These are phyloP conservation scores for Orientallactaga sibirica DNA, from an alignment of 2,797 vertebrate genomes.

Conservation along the genomic window DNA sequence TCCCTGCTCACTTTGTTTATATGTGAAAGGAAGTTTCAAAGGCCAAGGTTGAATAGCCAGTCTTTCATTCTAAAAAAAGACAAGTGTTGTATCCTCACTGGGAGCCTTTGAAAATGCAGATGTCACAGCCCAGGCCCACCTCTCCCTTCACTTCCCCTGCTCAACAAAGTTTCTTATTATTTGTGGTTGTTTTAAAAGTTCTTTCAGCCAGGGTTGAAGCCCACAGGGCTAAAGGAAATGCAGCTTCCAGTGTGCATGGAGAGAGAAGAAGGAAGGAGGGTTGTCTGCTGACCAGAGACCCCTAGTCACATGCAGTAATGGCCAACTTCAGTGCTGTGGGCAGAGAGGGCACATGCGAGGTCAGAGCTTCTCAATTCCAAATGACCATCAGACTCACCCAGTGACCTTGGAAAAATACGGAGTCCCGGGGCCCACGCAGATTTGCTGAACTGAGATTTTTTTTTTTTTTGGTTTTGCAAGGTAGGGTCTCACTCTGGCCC, in stretches of 20 bases:
- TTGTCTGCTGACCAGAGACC: not conserved
- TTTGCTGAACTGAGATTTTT: not conserved
- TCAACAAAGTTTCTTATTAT: not conserved
- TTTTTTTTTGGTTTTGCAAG: too few species aligned
- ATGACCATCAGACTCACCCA: not conserved
- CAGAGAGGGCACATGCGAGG: not conserved
- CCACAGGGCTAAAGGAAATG: not conserved
- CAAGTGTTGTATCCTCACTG: not conserved
- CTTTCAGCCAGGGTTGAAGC: not conserved
- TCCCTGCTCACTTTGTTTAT: slow-evolving; percentile 22
- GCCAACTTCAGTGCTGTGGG: not conserved
- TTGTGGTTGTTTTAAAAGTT: not conserved
- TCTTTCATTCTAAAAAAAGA: slow-evolving; percentile 57
- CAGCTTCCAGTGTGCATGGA: not conserved
- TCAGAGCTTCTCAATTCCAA: not conserved
- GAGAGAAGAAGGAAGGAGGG: not conserved
- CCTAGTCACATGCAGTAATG: not conserved
- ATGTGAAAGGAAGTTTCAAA: slow-evolving; percentile 11
- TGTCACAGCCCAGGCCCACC: not conserved
- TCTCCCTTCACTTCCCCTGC: not conserved
- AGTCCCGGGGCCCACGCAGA: not conserved
- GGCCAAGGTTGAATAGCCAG: not conserved
- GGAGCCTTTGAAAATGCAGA: not conserved
- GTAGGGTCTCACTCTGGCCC: too few species aligned
- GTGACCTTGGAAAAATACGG: not conserved